Percentiles rank a stretch among this genome's conserved stretches.
These are phyloP conservation scores for Hydrotaea cyrtoneurina DNA, from an alignment of 2,888 invertebrate genomes.

Conservation along the genomic window DNA sequence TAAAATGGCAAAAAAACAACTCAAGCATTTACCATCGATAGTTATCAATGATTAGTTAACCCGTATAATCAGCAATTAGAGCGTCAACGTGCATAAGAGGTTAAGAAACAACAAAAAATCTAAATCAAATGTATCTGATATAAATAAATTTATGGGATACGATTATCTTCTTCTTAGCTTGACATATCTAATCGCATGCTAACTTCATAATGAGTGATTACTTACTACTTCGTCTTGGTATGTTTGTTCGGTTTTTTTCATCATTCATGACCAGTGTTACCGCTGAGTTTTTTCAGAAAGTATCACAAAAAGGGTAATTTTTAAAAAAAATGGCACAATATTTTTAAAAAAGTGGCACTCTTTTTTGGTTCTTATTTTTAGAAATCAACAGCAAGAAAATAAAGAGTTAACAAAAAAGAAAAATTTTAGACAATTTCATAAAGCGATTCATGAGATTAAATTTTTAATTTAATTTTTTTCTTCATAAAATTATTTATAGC, in stretches of 20 bases:
- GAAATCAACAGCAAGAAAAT: too few relatives aligned
- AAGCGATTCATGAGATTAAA: too few relatives aligned
- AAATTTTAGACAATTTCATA: too few relatives aligned
- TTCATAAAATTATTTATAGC: too few relatives aligned
- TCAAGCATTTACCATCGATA: not conserved
- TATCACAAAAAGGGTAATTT: too few relatives aligned
- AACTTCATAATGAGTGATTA: not conserved
- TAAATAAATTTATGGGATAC: conserved; percentile 1
- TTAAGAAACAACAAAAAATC: conserved; percentile 20
- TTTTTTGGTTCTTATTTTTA: too few relatives aligned
- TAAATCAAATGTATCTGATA: conserved; percentile 9
- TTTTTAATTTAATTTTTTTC: too few relatives aligned
- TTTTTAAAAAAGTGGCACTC: too few relatives aligned
- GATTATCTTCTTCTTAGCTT: conserved; percentile 13
- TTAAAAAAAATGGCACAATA: too few relatives aligned
- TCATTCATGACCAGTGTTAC: too few relatives aligned
- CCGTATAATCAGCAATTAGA: conserved; percentile 24
- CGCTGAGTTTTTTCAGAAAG: too few relatives aligned
- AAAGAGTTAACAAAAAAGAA: too few relatives aligned
- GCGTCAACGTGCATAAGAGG: conserved; percentile 19
- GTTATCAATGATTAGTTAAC: conserved; percentile 9
- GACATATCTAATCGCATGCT: conserved; percentile 25
- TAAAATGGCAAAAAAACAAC: conserved; percentile 7
- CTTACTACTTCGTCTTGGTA: not conserved
- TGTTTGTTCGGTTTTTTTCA: not conserved